Percentiles rank a stretch among this genome's conserved stretches.
phyloP scores from a whole-genome alignment of 2,797 vertebrate species.

The Pipistrellus nathusii region DNA sequence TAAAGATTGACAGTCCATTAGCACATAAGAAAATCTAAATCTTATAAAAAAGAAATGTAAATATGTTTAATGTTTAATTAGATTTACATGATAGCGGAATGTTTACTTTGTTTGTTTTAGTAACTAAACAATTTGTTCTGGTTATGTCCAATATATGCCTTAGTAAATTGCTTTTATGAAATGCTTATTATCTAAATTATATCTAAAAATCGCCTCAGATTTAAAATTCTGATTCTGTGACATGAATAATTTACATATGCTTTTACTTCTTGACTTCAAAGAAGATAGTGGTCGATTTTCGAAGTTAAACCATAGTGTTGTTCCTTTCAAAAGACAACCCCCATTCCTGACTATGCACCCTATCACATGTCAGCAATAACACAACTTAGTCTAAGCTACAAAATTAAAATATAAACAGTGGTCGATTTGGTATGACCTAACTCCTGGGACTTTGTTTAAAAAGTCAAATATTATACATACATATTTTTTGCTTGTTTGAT shows the following conservation, averaged over 20 bases:
- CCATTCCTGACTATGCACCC: background rate
- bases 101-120: conserved; percentile 12
- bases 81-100: background rate
- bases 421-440: conserved; percentile 43
- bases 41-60: background rate
- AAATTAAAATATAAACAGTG: conserved; percentile 65
- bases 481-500: conserved; percentile 62
- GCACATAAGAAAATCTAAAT: conserved; percentile 14
- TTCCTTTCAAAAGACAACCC: conserved; percentile 59
- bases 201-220: background rate
- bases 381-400: conserved; percentile 65
- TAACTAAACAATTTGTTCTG: conserved; percentile 16
- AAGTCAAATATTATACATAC: conserved; percentile 64
- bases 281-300: conserved; percentile 14
- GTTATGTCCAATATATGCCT: conserved; percentile 2
- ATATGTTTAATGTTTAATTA: conserved; percentile 51
- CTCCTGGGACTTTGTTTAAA: conserved; percentile 65
- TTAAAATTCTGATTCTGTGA: conserved; percentile 25
- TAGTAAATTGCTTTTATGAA: conserved; percentile 30
- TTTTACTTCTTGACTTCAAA: conserved; percentile 57
- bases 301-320: background rate
- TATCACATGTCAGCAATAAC: conserved; percentile 48
- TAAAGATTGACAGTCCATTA: background rate
- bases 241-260: background rate
- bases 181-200: conserved; percentile 38